Evolutionary conservation across 2,113 vertebrate species (phyloP).

Genomic region (Tringa solitaria): DNA sequence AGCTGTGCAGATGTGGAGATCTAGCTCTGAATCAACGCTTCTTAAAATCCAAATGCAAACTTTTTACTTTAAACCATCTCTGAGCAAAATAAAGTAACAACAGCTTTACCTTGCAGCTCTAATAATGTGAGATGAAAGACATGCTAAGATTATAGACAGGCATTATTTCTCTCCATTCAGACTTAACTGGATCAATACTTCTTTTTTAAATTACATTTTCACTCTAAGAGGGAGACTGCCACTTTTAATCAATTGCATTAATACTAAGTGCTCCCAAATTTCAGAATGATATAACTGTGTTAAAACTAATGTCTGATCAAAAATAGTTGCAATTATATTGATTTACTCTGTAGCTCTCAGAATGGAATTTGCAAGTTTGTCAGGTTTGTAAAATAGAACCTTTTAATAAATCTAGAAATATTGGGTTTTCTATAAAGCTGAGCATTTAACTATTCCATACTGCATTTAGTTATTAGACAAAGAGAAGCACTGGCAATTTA

Average conservation of each 20-base stretch:
- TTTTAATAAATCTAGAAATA: constrained; percentile 32
- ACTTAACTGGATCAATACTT: background rate
- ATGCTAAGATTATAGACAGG: background rate
- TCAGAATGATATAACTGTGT: constrained; percentile 25
- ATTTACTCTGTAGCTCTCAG: background rate
- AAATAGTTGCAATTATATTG: constrained; percentile 32
- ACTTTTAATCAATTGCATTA: background rate
- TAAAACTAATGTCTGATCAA: background rate
- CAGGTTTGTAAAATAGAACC: background rate
- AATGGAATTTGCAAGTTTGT: background rate
- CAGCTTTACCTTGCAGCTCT: background rate
- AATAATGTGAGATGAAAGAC: background rate
- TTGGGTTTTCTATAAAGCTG: background rate
- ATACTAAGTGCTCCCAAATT: constrained; percentile 36
- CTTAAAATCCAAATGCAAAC: background rate
- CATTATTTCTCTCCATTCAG: background rate
- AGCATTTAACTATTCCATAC: background rate
- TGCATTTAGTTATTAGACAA: constrained; percentile 1
- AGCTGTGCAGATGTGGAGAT: background rate
- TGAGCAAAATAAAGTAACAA: background rate
- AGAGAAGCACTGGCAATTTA: background rate
- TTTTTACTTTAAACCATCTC: background rate
- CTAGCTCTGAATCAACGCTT: background rate
- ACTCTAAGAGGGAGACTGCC: background rate
- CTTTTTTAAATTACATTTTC: constrained; percentile 27